Base-by-base conservation (phyloP, 2,113 vertebrate genomes). In the Hippocampus zosterae region DNA sequence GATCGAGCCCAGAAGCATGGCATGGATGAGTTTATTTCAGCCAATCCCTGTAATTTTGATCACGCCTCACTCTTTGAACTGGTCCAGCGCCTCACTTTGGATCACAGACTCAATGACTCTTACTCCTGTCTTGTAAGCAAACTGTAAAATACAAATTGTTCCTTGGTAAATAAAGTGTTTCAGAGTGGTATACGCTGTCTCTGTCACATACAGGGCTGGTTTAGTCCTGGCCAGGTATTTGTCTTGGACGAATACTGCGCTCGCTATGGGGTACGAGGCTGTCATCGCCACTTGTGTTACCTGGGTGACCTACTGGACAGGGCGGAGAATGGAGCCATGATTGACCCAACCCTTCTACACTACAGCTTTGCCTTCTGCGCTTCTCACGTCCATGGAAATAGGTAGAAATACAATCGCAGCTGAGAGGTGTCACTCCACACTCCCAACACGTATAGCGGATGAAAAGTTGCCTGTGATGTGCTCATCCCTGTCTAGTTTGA, bases 11-110 rank as follows among this genome's bases (percentile, higher is more conserved):
- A 99, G 93, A 99, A 99, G 82, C 98, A 99, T 80, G 98, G 98
- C 87, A 99, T 99, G 98, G 98, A 99, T 84, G 97, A 99, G 92
- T 99, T 99, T 89, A 99, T 99, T 91, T 99, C 97, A 74, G 96
- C 97, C 80, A 99, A 99, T 90, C 97, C 97, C 78, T 99, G 97
- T 92, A 98, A 94, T 92, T 99, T 98, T 88, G 94, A 99, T 94
- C 97, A 99, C 80, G 91, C 94, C 88, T 95, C 95, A 68, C 94
- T 99, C 87, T 99, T 99, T 91, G 96, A 99, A 94, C 94, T 94
- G 90, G 93, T 99, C 74, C 97, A 99, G 90, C 95, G 96, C 71
- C 95, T 98, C 84, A 99, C 97, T 80, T 91, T 99, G 93, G 97
- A 99, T 89, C 97, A 99, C 93, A 95, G 97, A 91, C 97, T 99